Evolutionary conservation across 1,140 invertebrate species (phyloP).

Genomic region (Micrasema longulum): DNA sequence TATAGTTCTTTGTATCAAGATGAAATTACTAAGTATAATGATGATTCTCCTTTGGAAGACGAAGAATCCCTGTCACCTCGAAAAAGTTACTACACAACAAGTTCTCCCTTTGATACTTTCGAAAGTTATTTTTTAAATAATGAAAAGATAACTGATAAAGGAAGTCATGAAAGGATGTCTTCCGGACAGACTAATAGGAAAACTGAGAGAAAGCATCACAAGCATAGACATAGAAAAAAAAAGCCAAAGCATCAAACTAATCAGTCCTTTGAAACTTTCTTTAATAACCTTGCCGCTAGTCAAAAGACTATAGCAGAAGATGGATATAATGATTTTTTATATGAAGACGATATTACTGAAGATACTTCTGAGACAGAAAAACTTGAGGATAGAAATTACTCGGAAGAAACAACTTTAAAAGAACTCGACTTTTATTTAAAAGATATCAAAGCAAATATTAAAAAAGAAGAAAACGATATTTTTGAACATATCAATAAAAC

Average conservation of each 20-base stretch:
- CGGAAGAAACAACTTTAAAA: conserved; percentile 29
- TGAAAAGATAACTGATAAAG: conserved; percentile 29
- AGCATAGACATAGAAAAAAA: conserved; percentile 49
- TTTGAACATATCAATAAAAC: conserved; percentile 30
- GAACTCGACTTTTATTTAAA: conserved; percentile 38
- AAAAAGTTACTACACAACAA: conserved; percentile 29
- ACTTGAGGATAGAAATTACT: conserved; percentile 20
- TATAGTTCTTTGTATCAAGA: conserved; percentile 46
- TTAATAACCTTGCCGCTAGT: conserved; percentile 36
- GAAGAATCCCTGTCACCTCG: conserved; percentile 7
- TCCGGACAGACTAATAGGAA: conserved; percentile 36
- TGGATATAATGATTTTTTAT: conserved; percentile 47
- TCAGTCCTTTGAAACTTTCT: conserved; percentile 48
- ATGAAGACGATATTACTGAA: conserved; percentile 44
- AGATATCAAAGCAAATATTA: conserved; percentile 28
- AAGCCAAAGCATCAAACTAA: conserved; percentile 39
- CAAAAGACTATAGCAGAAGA: conserved; percentile 9
- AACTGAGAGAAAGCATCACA: conserved; percentile 50
- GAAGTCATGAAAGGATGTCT: conserved; percentile 30
- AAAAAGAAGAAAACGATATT: conserved; percentile 8
- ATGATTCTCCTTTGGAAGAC: conserved; percentile 26
- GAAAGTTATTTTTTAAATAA: conserved; percentile 46
- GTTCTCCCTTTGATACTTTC: conserved; percentile 36
- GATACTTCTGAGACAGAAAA: conserved; percentile 33
- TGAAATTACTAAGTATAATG: conserved; percentile 39